A percentile compares a stretch with the other conserved stretches of the same genome.
Conservation (phyloP, 1,140 invertebrate species). For the Aphaenogaster rudis region DNA sequence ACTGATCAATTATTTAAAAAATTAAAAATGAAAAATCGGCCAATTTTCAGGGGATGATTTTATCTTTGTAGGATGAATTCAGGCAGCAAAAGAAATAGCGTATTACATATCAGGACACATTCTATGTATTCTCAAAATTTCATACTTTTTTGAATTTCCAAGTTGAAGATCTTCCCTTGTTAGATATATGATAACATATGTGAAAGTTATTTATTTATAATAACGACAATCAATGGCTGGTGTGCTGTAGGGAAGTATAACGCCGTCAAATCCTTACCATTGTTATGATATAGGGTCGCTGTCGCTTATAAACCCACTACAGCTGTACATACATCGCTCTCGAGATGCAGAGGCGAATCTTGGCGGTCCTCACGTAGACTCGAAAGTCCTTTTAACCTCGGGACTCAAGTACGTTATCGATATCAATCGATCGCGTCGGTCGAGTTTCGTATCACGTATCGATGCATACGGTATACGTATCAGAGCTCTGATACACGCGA, state of each 20-base stretch:
- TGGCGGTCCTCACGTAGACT: constrained; percentile 43
- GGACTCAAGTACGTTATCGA: constrained; percentile 57
- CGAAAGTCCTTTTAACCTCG: constrained; percentile 57
- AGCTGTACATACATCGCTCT: constrained; percentile 28
- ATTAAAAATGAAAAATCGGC: too few species aligned
- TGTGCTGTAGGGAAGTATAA: neutral
- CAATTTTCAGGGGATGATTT: too few species aligned
- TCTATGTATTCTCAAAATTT: too few species aligned
- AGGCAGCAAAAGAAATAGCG: too few species aligned
- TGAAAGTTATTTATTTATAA: constrained; percentile 14
- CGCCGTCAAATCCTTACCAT: neutral
- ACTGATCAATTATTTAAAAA: too few species aligned
- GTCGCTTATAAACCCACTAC: constrained; percentile 26
- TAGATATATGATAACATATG: neutral
- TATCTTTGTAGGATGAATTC: too few species aligned
- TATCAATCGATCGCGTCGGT: constrained; percentile 60
- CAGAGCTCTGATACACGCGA: constrained; percentile 5
- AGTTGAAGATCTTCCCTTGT: neutral
- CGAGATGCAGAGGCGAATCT: constrained; percentile 46
- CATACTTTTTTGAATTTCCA: too few species aligned
- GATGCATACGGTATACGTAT: constrained; percentile 20
- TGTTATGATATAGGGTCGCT: neutral
- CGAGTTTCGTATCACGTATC: constrained; percentile 59
- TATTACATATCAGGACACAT: too few species aligned
- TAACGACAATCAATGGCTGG: neutral